Conservation (phyloP, 2,113 vertebrate species). For the Panurus biarmicus region DNA sequence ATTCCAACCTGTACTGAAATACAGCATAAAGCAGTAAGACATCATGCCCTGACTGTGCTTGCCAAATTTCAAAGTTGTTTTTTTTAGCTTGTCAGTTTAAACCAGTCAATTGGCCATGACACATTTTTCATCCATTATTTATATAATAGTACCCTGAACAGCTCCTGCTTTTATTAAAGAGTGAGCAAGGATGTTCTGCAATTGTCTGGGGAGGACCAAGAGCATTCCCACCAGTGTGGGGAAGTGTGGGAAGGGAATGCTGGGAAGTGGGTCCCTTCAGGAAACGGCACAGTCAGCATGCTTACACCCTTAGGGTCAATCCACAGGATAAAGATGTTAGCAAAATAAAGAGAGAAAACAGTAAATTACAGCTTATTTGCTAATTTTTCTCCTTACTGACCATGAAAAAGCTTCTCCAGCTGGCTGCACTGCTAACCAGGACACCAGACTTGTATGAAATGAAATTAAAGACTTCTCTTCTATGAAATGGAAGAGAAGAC, state of each 20-base stretch:
- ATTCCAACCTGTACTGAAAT: background rate
- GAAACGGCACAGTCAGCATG: background rate
- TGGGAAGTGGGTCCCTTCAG: background rate
- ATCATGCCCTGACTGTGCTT: background rate
- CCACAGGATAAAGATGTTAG: background rate
- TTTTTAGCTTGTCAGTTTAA: background rate
- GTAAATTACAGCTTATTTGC: background rate
- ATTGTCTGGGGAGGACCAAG: background rate
- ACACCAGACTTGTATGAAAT: background rate
- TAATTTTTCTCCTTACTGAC: background rate
- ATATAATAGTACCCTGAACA: background rate
- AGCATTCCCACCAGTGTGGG: fast-evolving
- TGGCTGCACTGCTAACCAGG: background rate
- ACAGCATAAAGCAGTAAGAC: background rate
- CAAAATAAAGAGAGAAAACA: background rate
- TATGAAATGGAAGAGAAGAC: background rate
- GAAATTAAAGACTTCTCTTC: background rate
- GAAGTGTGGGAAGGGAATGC: background rate
- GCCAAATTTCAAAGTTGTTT: background rate
- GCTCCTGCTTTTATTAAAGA: background rate
- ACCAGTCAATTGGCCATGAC: background rate
- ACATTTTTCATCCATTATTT: background rate
- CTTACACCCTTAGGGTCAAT: background rate
- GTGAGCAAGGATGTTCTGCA: background rate
- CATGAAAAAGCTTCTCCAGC: background rate